phyloP scores from a whole-genome alignment of 2,888 invertebrate species.

The Toxonevra muliebris region DNA sequence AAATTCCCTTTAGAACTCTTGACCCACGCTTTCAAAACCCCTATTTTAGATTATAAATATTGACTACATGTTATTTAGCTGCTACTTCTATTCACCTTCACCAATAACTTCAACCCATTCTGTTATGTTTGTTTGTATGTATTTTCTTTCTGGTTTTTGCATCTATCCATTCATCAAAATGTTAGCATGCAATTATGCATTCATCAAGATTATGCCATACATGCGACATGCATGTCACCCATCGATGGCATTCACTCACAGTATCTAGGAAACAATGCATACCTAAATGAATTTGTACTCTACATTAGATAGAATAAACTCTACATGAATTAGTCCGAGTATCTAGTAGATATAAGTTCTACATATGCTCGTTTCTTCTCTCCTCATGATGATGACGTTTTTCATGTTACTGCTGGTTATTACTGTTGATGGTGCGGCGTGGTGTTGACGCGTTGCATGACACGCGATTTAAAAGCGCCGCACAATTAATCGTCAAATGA shows the following conservation, averaged over 20 bases:
- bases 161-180: conserved; percentile 42
- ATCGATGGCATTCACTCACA: too few species aligned
- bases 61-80: too few species aligned
- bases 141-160: too few species aligned
- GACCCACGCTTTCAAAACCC: too few species aligned
- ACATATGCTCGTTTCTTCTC: conserved; percentile 26
- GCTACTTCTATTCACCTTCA: too few species aligned
- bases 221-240: conserved; percentile 53
- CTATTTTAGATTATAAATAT: too few species aligned
- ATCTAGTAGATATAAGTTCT: conserved; percentile 6
- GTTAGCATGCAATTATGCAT: conserved; percentile 60
- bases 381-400: conserved; percentile 2
- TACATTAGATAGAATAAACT: not conserved
- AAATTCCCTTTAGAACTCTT: too few species aligned
- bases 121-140: too few species aligned
- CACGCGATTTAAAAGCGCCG: conserved; percentile 57
- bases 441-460: conserved; percentile 37
- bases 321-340: not conserved
- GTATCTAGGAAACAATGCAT: too few species aligned
- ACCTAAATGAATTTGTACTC: too few species aligned
- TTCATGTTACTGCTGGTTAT: not conserved
- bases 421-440: conserved; percentile 22
- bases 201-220: conserved; percentile 59
- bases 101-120: too few species aligned
- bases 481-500: conserved; percentile 61